Conservation (phyloP, 2,113 vertebrate species). For the Naja naja region DNA sequence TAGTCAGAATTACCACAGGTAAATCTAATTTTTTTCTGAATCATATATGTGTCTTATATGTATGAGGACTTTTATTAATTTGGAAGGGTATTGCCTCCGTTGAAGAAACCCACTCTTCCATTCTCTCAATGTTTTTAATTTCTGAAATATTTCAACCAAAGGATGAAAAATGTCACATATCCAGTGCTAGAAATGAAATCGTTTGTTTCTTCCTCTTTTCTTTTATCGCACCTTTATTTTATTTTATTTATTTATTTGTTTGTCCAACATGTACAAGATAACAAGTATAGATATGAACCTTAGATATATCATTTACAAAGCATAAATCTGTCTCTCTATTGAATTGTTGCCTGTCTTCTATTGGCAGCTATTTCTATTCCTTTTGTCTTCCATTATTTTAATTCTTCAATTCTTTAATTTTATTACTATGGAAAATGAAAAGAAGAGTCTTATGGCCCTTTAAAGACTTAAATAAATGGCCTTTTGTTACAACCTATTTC, state of each 20-base stretch:
- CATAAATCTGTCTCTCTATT: not conserved
- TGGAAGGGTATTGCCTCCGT: not conserved
- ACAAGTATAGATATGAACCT: not conserved
- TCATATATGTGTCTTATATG: not conserved
- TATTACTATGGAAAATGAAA: not conserved
- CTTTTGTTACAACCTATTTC: not conserved
- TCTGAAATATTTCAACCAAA: not conserved
- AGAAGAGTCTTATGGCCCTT: not conserved
- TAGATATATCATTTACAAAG: not conserved
- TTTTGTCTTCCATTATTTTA: not conserved
- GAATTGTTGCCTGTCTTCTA: not conserved
- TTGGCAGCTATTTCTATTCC: not conserved
- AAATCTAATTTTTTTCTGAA: not conserved
- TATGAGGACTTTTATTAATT: not conserved
- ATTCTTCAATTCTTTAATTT: not conserved
- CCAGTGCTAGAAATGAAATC: too few relatives aligned
- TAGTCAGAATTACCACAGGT: slow-evolving; percentile 40
- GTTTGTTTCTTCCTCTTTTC: not conserved
- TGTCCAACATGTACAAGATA: too few relatives aligned
- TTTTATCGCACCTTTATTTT: not conserved
- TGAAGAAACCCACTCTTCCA: not conserved
- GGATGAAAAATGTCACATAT: not conserved
- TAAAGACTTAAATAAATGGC: not conserved
- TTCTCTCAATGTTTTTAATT: not conserved
- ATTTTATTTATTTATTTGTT: too few relatives aligned